These are phyloP conservation scores for Tenthredo amoena DNA, from an alignment of 2,888 invertebrate species.

Conservation along the genomic window DNA sequence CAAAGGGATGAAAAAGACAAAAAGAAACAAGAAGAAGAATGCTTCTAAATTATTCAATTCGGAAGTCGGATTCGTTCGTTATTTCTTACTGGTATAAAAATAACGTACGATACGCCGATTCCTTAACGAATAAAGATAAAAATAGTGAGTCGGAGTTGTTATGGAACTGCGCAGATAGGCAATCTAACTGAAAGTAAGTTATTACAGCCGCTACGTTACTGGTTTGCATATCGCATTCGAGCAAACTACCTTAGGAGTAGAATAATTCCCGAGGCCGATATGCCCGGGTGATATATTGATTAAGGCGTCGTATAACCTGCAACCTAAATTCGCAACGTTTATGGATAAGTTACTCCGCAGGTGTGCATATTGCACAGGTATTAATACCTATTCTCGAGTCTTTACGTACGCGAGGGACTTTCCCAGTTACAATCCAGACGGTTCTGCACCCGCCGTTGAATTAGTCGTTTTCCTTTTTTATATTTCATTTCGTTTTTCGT, in stretches of 20 bases:
- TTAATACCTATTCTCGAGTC: not conserved
- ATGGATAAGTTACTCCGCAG: not conserved
- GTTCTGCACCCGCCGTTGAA: conserved; percentile 28
- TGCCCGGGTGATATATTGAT: conserved; percentile 25
- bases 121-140: not conserved
- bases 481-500: too few relatives aligned
- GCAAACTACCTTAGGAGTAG: not conserved
- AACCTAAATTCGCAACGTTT: conserved; percentile 20
- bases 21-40: not conserved
- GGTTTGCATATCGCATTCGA: conserved; percentile 9
- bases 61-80: not conserved
- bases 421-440: not conserved
- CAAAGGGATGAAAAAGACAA: not conserved
- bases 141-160: not conserved
- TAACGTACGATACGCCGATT: not conserved
- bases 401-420: not conserved
- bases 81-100: not conserved
- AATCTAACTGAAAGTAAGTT: conserved; percentile 6
- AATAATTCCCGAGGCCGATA: not conserved
- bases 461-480: not conserved
- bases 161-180: not conserved
- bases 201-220: not conserved
- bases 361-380: not conserved
- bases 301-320: conserved; percentile 1
- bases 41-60: too few relatives aligned